Conservation (phyloP, 2,113 vertebrate species). For the Ranitomeya imitator region DNA sequence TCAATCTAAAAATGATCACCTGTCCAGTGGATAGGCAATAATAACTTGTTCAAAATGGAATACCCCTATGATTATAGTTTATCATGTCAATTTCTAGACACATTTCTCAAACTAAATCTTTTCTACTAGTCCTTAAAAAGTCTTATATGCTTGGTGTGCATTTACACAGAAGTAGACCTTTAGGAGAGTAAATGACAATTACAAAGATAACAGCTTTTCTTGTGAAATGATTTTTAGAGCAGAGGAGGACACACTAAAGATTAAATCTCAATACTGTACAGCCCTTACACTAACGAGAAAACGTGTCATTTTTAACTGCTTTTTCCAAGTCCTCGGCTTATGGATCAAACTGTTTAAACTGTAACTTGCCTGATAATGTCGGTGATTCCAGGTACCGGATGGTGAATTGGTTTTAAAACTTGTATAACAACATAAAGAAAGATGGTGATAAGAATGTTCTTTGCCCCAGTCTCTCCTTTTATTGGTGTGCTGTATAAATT, state of each 20-base stretch:
- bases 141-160: neutral
- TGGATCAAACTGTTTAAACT: neutral
- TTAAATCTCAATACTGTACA: slow-evolving; percentile 19
- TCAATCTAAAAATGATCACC: no score
- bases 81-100: neutral
- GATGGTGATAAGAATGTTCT: slow-evolving; percentile 16
- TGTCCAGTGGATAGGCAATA: no score
- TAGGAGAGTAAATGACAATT: neutral
- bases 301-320: neutral
- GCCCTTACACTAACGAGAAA: neutral
- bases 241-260: slow-evolving; percentile 12
- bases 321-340: neutral
- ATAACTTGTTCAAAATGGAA: no score
- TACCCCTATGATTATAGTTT: neutral
- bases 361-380: neutral
- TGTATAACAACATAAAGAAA: neutral
- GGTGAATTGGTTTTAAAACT: neutral
- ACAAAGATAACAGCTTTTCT: neutral
- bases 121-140: neutral
- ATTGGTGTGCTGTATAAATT: neutral
- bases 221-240: neutral
- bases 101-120: neutral
- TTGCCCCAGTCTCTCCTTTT: neutral
- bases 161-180: neutral
- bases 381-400: neutral